Conservation (phyloP, 2,797 vertebrate genomes). For the Prionace glauca region DNA sequence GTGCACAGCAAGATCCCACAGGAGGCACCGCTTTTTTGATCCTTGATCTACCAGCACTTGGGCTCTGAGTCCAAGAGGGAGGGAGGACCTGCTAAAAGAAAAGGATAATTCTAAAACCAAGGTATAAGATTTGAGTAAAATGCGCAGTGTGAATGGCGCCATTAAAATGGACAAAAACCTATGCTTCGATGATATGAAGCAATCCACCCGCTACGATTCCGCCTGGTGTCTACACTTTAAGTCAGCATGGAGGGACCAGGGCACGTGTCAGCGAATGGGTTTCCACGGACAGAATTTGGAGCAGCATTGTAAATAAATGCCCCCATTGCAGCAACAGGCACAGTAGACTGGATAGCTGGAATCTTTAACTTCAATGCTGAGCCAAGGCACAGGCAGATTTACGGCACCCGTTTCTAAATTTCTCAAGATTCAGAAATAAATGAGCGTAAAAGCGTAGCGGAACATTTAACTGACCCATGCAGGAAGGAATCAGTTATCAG, state of each 20-base stretch:
- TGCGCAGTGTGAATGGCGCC: not conserved
- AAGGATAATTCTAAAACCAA: not conserved
- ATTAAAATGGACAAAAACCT: not conserved
- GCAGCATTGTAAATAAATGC: not conserved
- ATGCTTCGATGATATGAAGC: not conserved
- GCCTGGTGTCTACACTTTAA: too few species aligned
- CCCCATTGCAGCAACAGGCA: not conserved
- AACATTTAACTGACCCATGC: not conserved
- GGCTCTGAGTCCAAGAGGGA: not conserved
- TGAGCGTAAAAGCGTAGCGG: not conserved
- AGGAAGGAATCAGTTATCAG: not conserved
- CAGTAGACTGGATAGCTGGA: too few species aligned
- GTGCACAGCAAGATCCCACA: not conserved
- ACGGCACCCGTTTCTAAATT: not conserved
- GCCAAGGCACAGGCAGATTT: not conserved
- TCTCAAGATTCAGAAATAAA: not conserved
- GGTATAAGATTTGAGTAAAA: not conserved
- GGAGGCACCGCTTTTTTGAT: not conserved
- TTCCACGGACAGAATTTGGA: not conserved
- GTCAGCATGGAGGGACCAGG: too few species aligned
- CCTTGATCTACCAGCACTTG: not conserved
- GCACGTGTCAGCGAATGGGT: not conserved
- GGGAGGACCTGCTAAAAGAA: not conserved
- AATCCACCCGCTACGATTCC: not conserved
- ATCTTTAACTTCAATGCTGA: too few species aligned